A percentile compares a stretch with the other conserved stretches of the same genome.
These are phyloP conservation scores for Gambusia affinis DNA, from an alignment of 2,113 vertebrate genomes.

Conservation along the genomic window DNA sequence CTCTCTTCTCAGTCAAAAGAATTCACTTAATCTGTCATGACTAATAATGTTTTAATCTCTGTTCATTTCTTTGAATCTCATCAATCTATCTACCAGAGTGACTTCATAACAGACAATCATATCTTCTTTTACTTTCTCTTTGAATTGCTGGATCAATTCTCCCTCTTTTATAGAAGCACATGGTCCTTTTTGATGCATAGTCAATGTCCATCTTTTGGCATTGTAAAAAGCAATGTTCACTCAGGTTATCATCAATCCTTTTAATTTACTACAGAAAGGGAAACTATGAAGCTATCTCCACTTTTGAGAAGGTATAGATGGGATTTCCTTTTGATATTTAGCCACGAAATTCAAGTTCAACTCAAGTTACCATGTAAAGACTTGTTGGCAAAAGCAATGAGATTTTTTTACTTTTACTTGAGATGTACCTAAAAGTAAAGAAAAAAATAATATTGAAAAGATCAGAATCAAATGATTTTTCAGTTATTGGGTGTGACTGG, in stretches of 20 bases:
- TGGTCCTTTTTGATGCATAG: conserved; percentile 20
- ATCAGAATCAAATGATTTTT: too few relatives aligned
- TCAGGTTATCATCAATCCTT: neutral
- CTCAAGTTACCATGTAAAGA: too few relatives aligned
- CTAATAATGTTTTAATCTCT: conserved; percentile 38
- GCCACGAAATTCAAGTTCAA: too few relatives aligned
- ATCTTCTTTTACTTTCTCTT: conserved; percentile 18
- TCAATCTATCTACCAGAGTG: conserved; percentile 37
- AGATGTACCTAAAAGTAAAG: neutral
- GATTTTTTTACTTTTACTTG: too few relatives aligned
- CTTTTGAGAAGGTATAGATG: too few relatives aligned
- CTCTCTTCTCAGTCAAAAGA: conserved; percentile 17
- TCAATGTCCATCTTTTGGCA: neutral
- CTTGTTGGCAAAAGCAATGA: too few relatives aligned
- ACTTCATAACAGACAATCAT: conserved; percentile 20
- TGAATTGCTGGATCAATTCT: conserved; percentile 22
- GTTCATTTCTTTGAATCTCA: conserved; percentile 24
- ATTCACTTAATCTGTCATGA: conserved; percentile 49
- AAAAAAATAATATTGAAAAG: neutral
- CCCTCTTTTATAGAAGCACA: conserved; percentile 12
- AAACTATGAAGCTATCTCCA: neutral
- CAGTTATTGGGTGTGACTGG: too few relatives aligned
- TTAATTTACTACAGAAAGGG: neutral
- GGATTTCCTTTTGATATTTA: too few relatives aligned
- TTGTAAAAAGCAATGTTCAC: neutral